phyloP scores from a whole-genome alignment of 2,113 vertebrate genomes.

The Polyodon spathula region DNA sequence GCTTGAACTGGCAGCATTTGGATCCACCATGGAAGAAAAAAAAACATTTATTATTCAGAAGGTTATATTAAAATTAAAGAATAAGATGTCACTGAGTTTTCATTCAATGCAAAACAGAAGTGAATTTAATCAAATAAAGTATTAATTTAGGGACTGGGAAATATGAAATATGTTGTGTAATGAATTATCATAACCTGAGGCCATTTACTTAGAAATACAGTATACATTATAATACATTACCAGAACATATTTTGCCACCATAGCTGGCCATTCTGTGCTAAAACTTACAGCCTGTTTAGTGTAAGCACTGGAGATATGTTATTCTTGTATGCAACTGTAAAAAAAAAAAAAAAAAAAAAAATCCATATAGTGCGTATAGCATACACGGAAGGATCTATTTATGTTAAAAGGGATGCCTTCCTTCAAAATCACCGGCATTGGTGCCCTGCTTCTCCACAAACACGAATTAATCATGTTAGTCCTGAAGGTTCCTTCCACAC shows the following conservation, averaged over 20 bases:
- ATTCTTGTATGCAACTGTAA: no score
- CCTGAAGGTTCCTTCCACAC: no score
- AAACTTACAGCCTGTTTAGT: background rate
- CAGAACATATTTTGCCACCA: background rate
- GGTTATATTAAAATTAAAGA: background rate
- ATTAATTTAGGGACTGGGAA: background rate
- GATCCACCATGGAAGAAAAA: background rate
- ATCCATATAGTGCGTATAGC: no score
- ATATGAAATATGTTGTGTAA: background rate
- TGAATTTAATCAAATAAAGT: background rate
- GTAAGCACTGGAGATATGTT: no score
- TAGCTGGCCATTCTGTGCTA: background rate
- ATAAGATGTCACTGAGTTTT: background rate
- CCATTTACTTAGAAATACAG: background rate
- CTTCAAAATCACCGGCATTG: no score
- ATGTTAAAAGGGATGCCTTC: no score
- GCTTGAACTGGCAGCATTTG: background rate
- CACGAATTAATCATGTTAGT: no score
- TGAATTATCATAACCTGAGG: conserved; percentile 1
- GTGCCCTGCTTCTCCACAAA: no score
- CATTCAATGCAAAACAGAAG: background rate
- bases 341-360: no score
- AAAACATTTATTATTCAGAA: background rate
- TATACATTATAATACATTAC: background rate
- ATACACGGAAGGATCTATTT: no score